phyloP scores from a whole-genome alignment of 2,888 invertebrate species.

The Aphrophora alni region DNA sequence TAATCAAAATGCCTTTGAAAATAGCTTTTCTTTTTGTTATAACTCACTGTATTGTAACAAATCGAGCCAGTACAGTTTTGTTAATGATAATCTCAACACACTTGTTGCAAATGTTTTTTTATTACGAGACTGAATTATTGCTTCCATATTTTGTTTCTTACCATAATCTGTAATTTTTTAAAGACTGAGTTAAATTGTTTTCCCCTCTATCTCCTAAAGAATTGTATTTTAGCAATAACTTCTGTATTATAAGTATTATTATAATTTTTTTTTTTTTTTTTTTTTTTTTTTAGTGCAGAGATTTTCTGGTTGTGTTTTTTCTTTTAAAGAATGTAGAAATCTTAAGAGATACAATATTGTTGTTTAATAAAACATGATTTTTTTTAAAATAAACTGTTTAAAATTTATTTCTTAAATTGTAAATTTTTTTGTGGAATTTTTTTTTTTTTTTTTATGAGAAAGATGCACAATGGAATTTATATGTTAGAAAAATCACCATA shows the following conservation, averaged over 20 bases:
- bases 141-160: not conserved
- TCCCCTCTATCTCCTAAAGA: not conserved
- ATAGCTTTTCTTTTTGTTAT: not conserved
- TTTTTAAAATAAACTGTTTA: not conserved
- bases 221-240: not conserved
- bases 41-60: not conserved
- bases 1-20: slow-evolving; percentile 6
- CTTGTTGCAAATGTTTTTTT: no score
- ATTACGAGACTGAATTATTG: not conserved
- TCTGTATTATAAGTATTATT: not conserved
- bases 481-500: not conserved
- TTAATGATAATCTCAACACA: not conserved
- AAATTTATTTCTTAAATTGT: not conserved
- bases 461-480: not conserved
- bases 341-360: not conserved
- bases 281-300: not conserved
- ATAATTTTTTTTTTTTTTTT: no score
- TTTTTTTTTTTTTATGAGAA: not conserved
- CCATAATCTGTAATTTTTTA: not conserved
- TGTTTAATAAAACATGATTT: not conserved
- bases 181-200: not conserved
- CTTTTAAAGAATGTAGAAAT: not conserved
- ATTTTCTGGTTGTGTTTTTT: slow-evolving; percentile 2
- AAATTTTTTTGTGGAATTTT: not conserved
- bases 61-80: not conserved